Conservation (phyloP, 2,797 vertebrate species). For the Gobionotothen gibberifrons region DNA sequence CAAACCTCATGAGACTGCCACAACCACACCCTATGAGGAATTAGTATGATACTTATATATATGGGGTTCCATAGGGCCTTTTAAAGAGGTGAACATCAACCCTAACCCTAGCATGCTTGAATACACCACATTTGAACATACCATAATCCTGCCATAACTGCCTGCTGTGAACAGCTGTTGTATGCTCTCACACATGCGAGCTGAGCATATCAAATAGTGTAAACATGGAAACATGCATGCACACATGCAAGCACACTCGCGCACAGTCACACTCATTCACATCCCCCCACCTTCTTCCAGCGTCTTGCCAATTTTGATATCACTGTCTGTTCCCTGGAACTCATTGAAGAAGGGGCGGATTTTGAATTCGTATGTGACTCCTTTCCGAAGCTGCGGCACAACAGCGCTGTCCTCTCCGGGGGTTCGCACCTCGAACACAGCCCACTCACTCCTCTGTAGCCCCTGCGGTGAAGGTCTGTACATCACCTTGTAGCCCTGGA, state of each 20-base stretch:
- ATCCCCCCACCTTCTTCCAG: constrained; percentile 92
- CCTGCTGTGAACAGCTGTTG: constrained; percentile 75
- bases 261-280: constrained; percentile 31
- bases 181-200: constrained; percentile 64
- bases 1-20: constrained; percentile 71
- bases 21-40: constrained; percentile 79
- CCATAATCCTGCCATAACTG: constrained; percentile 53
- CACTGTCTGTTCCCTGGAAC: constrained; percentile 99
- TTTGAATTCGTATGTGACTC: constrained; percentile 96
- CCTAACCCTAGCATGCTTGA: constrained; percentile 52
- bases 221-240: constrained; percentile 68
- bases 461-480: constrained; percentile 88
- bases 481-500: constrained; percentile 97
- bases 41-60: constrained; percentile 71
- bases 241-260: constrained; percentile 49
- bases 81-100: constrained; percentile 54
- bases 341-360: constrained; percentile 98
- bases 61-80: constrained; percentile 56
- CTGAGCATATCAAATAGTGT: constrained; percentile 67
- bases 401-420: constrained; percentile 91
- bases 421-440: constrained; percentile 93
- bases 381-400: constrained; percentile 93
- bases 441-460: constrained; percentile 90
- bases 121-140: constrained; percentile 65
- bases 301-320: constrained; percentile 95